phyloP scores from a whole-genome alignment of 2,888 invertebrate genomes.

The Brassicogethes aeneus region DNA sequence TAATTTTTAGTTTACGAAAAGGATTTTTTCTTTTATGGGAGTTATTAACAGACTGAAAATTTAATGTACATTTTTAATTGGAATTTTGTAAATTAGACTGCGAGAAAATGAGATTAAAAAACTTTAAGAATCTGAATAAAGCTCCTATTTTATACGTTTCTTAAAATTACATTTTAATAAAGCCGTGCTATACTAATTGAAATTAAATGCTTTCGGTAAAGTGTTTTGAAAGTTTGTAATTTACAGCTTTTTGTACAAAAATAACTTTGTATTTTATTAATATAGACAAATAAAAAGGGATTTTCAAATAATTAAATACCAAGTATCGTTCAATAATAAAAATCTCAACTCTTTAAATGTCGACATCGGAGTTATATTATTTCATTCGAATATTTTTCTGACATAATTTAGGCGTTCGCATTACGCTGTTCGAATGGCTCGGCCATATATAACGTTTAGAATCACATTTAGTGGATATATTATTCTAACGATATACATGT shows the following conservation, averaged over 20 bases:
- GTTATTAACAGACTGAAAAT: conserved; percentile 16
- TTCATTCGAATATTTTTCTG: too few relatives aligned
- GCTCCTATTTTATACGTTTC: conserved; percentile 12
- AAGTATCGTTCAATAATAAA: too few relatives aligned
- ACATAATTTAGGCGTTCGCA: not conserved
- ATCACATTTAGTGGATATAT: conserved; percentile 10
- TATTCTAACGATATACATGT: conserved; percentile 14
- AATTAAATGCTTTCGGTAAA: conserved; percentile 1
- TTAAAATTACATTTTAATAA: conserved; percentile 14
- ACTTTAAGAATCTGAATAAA: conserved; percentile 17
- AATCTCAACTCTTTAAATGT: too few relatives aligned
- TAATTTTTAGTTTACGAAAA: too few relatives aligned
- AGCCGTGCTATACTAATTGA: conserved; percentile 2
- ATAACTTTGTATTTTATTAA: not conserved
- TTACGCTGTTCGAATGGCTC: conserved; percentile 4
- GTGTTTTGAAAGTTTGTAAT: not conserved
- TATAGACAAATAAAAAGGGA: too few relatives aligned
- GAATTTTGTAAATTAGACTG: conserved; percentile 20
- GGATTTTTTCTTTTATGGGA: conserved; percentile 2
- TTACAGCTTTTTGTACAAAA: conserved; percentile 1
- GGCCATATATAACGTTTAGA: conserved; percentile 10
- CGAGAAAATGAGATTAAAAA: conserved; percentile 19
- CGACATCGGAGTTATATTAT: too few relatives aligned
- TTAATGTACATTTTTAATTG: conserved; percentile 23
- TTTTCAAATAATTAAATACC: too few relatives aligned